Conservation (phyloP, 2,113 vertebrate species). For the Xyliphius kryptos region DNA sequence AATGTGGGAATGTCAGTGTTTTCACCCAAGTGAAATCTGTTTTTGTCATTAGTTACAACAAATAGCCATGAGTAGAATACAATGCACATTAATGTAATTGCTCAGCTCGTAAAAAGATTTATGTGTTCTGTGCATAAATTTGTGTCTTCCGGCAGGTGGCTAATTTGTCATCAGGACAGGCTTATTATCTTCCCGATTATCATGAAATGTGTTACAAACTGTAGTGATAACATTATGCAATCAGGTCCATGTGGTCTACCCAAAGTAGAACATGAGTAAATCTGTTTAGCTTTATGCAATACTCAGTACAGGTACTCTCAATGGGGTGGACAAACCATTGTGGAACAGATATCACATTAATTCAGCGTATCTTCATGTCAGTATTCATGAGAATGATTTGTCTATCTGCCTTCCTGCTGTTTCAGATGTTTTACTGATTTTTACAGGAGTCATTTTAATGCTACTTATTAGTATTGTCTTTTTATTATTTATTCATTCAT, state of each 20-base stretch:
- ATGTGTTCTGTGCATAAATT: slow-evolving; percentile 37
- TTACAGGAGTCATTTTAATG: too few species aligned
- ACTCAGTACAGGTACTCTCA: background rate
- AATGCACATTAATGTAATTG: slow-evolving; percentile 31
- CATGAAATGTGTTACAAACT: slow-evolving; percentile 33
- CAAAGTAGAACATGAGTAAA: slow-evolving; percentile 6
- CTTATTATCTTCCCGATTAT: slow-evolving; percentile 42
- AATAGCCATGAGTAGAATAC: slow-evolving; percentile 30
- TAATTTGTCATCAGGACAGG: slow-evolving; percentile 39
- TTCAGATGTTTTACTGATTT: too few species aligned
- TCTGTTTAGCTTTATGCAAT: background rate
- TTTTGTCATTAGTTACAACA: slow-evolving; percentile 37
- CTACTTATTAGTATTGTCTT: too few species aligned
- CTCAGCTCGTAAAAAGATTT: slow-evolving; percentile 33
- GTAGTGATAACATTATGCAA: slow-evolving; percentile 8
- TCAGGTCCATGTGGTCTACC: slow-evolving; percentile 13
- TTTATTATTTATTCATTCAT: too few species aligned
- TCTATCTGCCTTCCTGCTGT: too few species aligned
- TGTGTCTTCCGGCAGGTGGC: slow-evolving; percentile 34
- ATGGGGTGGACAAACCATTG: too few species aligned
- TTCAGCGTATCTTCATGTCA: too few species aligned
- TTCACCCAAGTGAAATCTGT: slow-evolving; percentile 18
- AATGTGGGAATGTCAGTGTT: slow-evolving; percentile 15
- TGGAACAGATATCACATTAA: too few species aligned
- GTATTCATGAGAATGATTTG: too few species aligned